phyloP scores from a whole-genome alignment of 2,888 invertebrate species.

The Exocentrus adspersus region DNA sequence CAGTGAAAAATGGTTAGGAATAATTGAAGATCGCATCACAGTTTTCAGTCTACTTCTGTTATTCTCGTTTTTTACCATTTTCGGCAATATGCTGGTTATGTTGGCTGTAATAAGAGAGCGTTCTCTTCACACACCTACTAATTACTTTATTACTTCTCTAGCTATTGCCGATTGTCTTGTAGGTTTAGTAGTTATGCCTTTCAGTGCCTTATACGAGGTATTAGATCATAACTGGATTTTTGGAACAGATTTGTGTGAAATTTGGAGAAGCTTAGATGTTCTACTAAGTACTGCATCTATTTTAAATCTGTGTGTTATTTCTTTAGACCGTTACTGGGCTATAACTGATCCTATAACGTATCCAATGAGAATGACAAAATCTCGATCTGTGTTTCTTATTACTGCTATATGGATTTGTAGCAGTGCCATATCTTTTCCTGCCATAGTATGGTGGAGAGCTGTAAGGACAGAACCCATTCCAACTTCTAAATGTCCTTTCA shows the following conservation, averaged over 20 bases:
- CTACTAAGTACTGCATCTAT: slow-evolving; percentile 98
- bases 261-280: slow-evolving; percentile 97
- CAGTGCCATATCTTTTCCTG: slow-evolving; percentile 96
- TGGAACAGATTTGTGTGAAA: slow-evolving; percentile 95
- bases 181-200: slow-evolving; percentile 97
- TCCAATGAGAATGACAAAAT: slow-evolving; percentile 92
- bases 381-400: slow-evolving; percentile 86
- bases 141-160: slow-evolving; percentile 96
- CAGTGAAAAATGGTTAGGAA: slow-evolving; percentile 64
- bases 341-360: slow-evolving; percentile 98
- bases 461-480: slow-evolving; percentile 84
- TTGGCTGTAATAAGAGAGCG: slow-evolving; percentile 92
- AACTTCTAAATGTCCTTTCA: slow-evolving; percentile 91
- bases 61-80: slow-evolving; percentile 92
- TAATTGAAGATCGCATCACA: slow-evolving; percentile 77
- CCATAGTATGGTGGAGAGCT: slow-evolving; percentile 96
- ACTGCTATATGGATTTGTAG: slow-evolving; percentile 97
- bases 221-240: slow-evolving; percentile 93
- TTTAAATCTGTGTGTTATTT: slow-evolving; percentile 96
- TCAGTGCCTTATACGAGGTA: slow-evolving; percentile 91
- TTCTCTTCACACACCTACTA: slow-evolving; percentile 95
- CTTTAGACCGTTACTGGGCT: slow-evolving; percentile 97
- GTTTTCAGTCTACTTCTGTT: slow-evolving; percentile 84
- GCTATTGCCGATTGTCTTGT: slow-evolving; percentile 97
- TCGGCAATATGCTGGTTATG: slow-evolving; percentile 95